A percentile compares a stretch with the other conserved stretches of the same genome.
Evolutionary conservation across 2,113 vertebrate species (phyloP).

Genomic region (Marmota flaviventris): DNA sequence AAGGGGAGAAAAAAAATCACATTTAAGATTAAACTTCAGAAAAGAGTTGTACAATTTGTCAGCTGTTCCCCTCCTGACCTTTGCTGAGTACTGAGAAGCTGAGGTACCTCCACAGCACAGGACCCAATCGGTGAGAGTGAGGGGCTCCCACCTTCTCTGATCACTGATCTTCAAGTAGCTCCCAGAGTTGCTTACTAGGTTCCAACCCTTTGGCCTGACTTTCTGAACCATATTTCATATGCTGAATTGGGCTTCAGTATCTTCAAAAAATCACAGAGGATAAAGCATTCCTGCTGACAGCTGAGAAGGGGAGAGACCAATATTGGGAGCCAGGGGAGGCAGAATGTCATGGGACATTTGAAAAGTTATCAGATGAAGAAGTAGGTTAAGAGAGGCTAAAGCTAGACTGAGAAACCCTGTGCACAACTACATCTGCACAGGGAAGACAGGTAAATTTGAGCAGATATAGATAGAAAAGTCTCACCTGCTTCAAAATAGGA

Average conservation of each 20-base stretch:
- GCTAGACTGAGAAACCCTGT: no score
- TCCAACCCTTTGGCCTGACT: background rate
- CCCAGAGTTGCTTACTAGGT: conserved; percentile 58
- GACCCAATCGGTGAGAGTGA: conserved; percentile 60
- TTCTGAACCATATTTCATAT: background rate
- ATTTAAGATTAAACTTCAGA: conserved; percentile 49
- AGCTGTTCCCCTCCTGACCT: conserved; percentile 24
- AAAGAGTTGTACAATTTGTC: conserved; percentile 60
- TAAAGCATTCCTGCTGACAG: background rate
- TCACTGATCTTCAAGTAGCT: conserved; percentile 70
- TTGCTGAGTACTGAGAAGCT: background rate
- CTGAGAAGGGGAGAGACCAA: background rate
- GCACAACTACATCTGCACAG: background rate
- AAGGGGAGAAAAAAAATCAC: background rate
- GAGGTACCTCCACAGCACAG: rapidly evolving
- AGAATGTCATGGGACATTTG: rapidly evolving
- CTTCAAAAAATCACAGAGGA: background rate
- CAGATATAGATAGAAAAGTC: background rate
- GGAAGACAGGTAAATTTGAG: background rate
- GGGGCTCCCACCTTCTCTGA: conserved; percentile 71
- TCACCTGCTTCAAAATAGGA: background rate
- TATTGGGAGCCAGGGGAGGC: background rate
- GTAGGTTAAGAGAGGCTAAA: background rate
- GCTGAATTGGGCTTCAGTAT: background rate
- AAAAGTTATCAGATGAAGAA: background rate